Base-by-base conservation (phyloP, 2,888 invertebrate species). In the Camponotus fellah region DNA sequence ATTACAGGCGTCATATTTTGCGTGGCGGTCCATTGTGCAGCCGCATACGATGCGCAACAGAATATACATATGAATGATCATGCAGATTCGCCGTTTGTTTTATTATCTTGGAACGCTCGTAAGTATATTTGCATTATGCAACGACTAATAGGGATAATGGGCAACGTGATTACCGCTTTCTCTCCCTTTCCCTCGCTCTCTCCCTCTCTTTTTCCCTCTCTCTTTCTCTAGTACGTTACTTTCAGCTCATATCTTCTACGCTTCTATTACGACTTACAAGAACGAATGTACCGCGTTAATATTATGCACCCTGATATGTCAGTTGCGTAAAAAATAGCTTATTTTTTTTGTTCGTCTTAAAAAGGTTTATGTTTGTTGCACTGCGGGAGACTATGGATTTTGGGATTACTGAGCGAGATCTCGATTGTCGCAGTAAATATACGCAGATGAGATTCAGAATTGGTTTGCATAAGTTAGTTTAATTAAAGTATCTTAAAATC, bases 141-240 rank as follows among this genome's bases (percentile, higher is more conserved):
- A 86, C 90, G 89, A 91, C 90, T 92, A 92, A 93, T 92, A 89
- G 87, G 85, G 89, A 88, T 91, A 93, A 93, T 91, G 88, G 90
- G 87, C 83, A 90, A 88, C 87, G 91, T 87, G 92, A 92, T 93
- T 92, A 92, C 89, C 82, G 85, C 81, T 53, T 53, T 53, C 49
- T 53, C 6, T 53, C 49, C 6, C 49, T 6, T 17, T 17, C 49
- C 2, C 46, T 14, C 14, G 0, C 9, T 10, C 12, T 43, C 43
- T 46, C 3, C 0, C 46, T 46, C 46, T 17, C 46, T 46, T 17
- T 46, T 4, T 46, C 17, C 10, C 17, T 46, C 46, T 46, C 46
- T 0, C 17, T 49, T 6, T 53, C 49, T 53, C 17, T 64, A 86
- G 83, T 84, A 74, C 88, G 88, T 91, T 91, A 92, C 88, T 91